phyloP scores from a whole-genome alignment of 2,113 vertebrate species.

The Melanocharis versteri region DNA sequence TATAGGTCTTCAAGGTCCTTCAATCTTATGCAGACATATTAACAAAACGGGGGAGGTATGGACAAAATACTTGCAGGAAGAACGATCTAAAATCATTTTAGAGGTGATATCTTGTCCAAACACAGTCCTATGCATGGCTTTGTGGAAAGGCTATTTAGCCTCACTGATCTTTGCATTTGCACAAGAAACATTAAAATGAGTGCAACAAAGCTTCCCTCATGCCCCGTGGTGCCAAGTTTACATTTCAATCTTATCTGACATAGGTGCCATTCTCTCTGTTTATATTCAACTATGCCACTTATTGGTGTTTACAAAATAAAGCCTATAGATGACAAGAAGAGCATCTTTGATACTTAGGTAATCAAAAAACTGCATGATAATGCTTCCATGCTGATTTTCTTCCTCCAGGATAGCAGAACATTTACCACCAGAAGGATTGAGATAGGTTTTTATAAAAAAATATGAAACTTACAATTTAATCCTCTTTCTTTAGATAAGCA shows the following conservation, averaged over 20 bases:
- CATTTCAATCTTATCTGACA: background rate
- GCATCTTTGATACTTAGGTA: background rate
- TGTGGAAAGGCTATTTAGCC: background rate
- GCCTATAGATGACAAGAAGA: background rate
- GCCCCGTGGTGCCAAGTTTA: background rate
- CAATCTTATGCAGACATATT: background rate
- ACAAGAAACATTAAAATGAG: background rate
- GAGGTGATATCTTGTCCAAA: background rate
- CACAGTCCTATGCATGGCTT: fast-evolving
- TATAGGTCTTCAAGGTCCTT: background rate
- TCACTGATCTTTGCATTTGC: background rate
- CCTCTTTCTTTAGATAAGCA: background rate
- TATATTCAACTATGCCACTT: background rate
- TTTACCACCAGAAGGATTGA: background rate
- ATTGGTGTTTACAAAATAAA: background rate
- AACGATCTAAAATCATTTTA: background rate
- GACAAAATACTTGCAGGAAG: background rate
- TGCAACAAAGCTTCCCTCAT: background rate
- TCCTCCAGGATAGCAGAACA: background rate
- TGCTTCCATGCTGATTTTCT: background rate
- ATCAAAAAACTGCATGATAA: background rate
- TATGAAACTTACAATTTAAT: background rate
- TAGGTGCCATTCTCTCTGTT: background rate
- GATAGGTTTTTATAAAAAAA: background rate
- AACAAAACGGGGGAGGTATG: background rate